Evolutionary conservation across 2,113 vertebrate species (phyloP).

Genomic region (Anhinga anhinga): DNA sequence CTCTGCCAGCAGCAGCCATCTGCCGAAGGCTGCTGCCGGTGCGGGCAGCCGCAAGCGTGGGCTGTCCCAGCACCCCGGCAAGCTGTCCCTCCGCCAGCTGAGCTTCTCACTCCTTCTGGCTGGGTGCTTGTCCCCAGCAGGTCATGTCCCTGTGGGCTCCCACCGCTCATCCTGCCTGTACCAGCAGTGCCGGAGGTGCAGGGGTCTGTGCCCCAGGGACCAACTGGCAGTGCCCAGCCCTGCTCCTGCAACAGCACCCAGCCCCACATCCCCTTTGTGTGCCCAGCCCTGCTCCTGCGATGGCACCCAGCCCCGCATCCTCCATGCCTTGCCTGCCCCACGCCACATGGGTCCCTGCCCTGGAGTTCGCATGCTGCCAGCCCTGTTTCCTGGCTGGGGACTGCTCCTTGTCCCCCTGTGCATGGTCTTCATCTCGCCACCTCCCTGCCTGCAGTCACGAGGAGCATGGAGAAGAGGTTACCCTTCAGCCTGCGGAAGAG

Average conservation of each 20-base stretch:
- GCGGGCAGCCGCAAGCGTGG: accelerated
- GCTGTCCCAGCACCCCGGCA: background rate
- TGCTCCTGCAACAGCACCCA: background rate
- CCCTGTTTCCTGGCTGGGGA: background rate
- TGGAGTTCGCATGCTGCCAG: background rate
- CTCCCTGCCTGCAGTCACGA: background rate
- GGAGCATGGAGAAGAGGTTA: slow-evolving; percentile 69
- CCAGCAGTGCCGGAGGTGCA: background rate
- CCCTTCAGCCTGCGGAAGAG: slow-evolving; percentile 72
- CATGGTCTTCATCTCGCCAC: background rate
- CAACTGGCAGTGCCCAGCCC: background rate
- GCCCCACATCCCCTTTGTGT: too few relatives aligned
- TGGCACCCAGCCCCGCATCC: too few relatives aligned
- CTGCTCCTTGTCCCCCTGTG: background rate
- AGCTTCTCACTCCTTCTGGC: background rate
- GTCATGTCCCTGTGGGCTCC: accelerated
- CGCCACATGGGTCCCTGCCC: accelerated
- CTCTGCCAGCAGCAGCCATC: background rate
- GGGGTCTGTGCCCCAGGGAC: accelerated
- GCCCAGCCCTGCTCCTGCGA: background rate
- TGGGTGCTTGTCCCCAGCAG: background rate
- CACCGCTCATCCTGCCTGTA: accelerated
- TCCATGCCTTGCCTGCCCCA: background rate
- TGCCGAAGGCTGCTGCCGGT: background rate
- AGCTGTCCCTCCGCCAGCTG: background rate